Evolutionary conservation across 2,888 invertebrate genomes (phyloP).

Genomic region (Macropis europaea): DNA sequence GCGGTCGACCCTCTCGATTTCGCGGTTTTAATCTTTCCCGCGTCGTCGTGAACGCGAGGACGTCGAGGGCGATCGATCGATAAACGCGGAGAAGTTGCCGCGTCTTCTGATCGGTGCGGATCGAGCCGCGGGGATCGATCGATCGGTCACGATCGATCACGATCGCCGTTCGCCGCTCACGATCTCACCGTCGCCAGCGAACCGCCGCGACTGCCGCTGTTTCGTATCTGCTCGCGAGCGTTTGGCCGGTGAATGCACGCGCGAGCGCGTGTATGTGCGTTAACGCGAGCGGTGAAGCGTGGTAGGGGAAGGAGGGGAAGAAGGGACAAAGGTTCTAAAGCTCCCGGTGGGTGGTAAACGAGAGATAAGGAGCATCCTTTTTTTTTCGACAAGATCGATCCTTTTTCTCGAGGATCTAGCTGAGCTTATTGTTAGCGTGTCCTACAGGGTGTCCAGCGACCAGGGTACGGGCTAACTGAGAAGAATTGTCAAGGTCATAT

Average conservation of each 20-base stretch:
- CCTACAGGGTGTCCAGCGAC: no score
- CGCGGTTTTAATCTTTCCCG: conserved; percentile 7
- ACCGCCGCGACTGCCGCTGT: conserved; percentile 55
- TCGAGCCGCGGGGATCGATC: conserved; percentile 40
- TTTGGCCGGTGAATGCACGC: conserved; percentile 46
- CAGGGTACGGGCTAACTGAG: no score
- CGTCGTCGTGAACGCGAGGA: not conserved
- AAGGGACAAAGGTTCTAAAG: not conserved
- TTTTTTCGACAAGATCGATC: conserved; percentile 9
- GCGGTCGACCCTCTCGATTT: not conserved
- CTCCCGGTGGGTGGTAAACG: conserved; percentile 25
- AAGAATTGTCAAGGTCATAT: no score
- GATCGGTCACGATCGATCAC: conserved; percentile 58
- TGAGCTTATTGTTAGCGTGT: no score
- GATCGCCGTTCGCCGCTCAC: conserved; percentile 21
- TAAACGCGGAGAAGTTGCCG: no score
- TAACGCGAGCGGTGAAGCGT: no score
- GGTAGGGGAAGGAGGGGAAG: not conserved
- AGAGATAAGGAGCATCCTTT: conserved; percentile 17
- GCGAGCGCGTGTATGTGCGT: not conserved
- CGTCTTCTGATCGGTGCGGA: not conserved
- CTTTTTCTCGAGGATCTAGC: not conserved
- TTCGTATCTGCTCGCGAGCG: conserved; percentile 58
- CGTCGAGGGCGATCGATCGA: not conserved
- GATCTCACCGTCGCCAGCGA: conserved; percentile 59